Base-by-base conservation (phyloP, 2,113 vertebrate genomes). In the Phasianus colchicus region DNA sequence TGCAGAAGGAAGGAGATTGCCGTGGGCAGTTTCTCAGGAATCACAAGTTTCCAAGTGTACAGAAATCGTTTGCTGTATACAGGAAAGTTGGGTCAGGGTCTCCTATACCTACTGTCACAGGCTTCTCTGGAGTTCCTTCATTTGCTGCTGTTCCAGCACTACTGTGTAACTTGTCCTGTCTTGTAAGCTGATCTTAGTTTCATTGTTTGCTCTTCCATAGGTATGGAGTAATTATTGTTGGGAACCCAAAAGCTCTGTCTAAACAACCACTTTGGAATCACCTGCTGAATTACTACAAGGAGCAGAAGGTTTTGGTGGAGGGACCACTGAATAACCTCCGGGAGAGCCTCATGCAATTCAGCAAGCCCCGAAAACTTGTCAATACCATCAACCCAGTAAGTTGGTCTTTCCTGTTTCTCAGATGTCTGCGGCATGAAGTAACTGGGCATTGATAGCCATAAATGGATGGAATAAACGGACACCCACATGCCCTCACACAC, bases 271-370 rank as follows among this genome's bases (percentile, higher is more conserved):
- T 99, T 55, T 99, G 99, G 99, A 99, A 99, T 92, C 99, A 99
- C 96, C 97, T 99, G 90, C 97, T 99, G 47, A 99, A 99, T 95
- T 99, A 99, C 97, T 99, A 99, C 97, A 99, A 99, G 97, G 99
- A 99, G 96, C 99, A 99, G 97, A 99, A 99, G 94, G 99, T 99
- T 10, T 98, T 99, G 40, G 99, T 99, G 90, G 99, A 99, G 80
- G 99, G 99, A 7, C 99, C 99, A 0, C 98, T 99, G n/a, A 99
- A 99, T 95, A 99, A 99, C 97, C 98, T 99, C 74, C 98, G 99
- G 0, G 99, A 99, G 97, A 99, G 99, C 95, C 99, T 99, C 3
- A 99, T 99, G 99, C 99, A 99, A 96, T 99, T 99, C 98, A 99
- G 99, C 98, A 99, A 99, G 95, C 99, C 99, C 1, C 98, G 99